Conservation (phyloP, 2,888 invertebrate genomes). For the Palloptera scutellata region DNA sequence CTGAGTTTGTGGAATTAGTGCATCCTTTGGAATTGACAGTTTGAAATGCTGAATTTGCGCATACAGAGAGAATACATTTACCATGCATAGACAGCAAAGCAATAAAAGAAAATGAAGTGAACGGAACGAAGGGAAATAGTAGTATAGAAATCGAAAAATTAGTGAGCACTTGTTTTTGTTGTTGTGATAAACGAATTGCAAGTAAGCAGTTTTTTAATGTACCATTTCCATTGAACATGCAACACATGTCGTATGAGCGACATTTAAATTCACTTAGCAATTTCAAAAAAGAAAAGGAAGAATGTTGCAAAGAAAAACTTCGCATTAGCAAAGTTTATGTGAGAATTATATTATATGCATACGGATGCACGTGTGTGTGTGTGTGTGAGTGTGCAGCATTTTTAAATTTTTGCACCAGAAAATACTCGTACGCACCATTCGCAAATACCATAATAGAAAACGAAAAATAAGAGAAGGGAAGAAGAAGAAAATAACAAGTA, state of each 20-base stretch:
- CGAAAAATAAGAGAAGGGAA: too few relatives aligned
- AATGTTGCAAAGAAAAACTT: too few relatives aligned
- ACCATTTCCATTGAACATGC: neutral
- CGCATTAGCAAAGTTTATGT: too few relatives aligned
- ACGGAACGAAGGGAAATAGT: neutral
- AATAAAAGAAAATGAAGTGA: neutral
- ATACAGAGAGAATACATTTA: neutral
- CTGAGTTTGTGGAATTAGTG: conserved; percentile 27
- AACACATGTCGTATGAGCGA: conserved; percentile 11
- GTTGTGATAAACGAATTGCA: neutral
- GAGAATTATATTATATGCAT: too few relatives aligned
- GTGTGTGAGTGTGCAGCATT: too few relatives aligned
- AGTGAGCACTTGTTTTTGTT: neutral
- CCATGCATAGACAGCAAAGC: neutral
- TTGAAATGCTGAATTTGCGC: conserved; percentile 1
- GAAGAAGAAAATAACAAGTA: too few relatives aligned
- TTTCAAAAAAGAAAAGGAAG: too few relatives aligned
- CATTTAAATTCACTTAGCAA: neutral
- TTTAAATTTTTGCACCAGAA: too few relatives aligned
- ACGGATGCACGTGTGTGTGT: too few relatives aligned
- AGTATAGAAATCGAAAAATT: neutral
- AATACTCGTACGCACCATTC: too few relatives aligned
- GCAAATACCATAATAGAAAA: too few relatives aligned
- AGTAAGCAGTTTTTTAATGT: neutral
- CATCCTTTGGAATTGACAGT: conserved; percentile 12